Base-by-base conservation (phyloP, 2,888 invertebrate species). In the Serripes groenlandicus region DNA sequence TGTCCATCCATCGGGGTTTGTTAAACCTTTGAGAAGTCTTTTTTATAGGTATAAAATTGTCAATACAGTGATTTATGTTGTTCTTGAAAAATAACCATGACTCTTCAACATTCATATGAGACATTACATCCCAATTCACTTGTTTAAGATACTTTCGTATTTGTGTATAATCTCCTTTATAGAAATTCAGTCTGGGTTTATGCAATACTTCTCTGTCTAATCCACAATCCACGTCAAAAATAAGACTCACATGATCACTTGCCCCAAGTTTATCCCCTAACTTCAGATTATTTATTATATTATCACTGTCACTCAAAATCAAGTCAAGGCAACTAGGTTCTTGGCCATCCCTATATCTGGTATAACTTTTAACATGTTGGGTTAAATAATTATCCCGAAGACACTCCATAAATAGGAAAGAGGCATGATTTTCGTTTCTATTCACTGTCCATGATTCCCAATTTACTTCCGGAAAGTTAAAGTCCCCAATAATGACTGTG, bases 1-100 rank as follows among this genome's bases (percentile, higher is more conserved):
- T 26, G 26, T 78, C 54, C 78, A 78, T 78, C 66, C 71, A 71
- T 71, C 66, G 71, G n/a, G 71, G 78, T n/a, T 62, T 72, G 15
- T 30, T 32, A 37, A 49, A 5, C 15, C 26, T 28, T 21, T 52
- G 9, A n/a, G 34, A n/a, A 21, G 37, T 32, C 34, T 52, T 37
- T 28, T 70, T 77, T n/a, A 71, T 18, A 2, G 77, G 71, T 34
- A 71, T 23, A 42, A 49, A 42, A 18, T 70, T n/a, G 54, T 70
- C 62, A 28, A 77, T 56, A 62, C 62, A 70, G 58, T 70, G 49
- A 42, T 71, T 58, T 54, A 72, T 32, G 7, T 56, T 32, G n/a
- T 54, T 11, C 34, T n/a, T n/a, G 30, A 76, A 42, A 18, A 21
- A 52, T 3, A 5, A 2, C 70, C 76, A 76, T 5, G 71, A 52